These are phyloP conservation scores for Elgonia sp. DNA, from an alignment of 2,888 invertebrate species.

Conservation along the genomic window DNA sequence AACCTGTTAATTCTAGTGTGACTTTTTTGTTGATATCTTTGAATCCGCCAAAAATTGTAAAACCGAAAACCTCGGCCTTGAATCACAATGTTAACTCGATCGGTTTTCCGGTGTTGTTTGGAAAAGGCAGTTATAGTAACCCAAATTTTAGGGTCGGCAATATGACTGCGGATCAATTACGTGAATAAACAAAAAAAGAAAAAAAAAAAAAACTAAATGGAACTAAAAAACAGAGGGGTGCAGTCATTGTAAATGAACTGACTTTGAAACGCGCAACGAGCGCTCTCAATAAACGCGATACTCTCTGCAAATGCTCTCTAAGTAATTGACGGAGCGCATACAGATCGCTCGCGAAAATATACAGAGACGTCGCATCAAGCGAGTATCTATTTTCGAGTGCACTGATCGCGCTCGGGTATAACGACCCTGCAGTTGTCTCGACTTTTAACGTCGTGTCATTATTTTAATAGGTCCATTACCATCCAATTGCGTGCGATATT, in stretches of 20 bases:
- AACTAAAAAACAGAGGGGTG: conserved; percentile 9
- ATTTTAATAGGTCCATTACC: conserved; percentile 38
- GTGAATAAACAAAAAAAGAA: conserved; percentile 50
- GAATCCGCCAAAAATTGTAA: too few species aligned
- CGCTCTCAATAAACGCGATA: conserved; percentile 56
- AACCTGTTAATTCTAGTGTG: too few species aligned
- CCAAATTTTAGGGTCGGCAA: too few species aligned
- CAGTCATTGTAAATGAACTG: conserved; percentile 54
- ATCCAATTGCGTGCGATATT: conserved; percentile 13
- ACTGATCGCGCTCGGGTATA: conserved; percentile 64
- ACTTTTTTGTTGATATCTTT: too few species aligned
- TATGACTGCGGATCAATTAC: conserved; percentile 50
- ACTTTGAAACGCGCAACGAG: conserved; percentile 45
- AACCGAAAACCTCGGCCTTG: too few species aligned
- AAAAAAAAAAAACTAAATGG: conserved; percentile 10
- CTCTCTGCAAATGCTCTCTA: conserved; percentile 58
- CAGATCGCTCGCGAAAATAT: conserved; percentile 72
- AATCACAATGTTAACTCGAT: too few species aligned
- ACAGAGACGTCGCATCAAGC: conserved; percentile 67
- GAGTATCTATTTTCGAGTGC: conserved; percentile 71
- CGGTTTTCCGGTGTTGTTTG: too few species aligned
- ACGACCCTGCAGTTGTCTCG: conserved; percentile 66
- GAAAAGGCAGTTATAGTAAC: too few species aligned
- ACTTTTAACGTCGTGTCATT: conserved; percentile 43
- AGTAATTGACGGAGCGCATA: conserved; percentile 65